Base-by-base conservation (phyloP, 2,797 vertebrate species). In the Coregonus suidteri region DNA sequence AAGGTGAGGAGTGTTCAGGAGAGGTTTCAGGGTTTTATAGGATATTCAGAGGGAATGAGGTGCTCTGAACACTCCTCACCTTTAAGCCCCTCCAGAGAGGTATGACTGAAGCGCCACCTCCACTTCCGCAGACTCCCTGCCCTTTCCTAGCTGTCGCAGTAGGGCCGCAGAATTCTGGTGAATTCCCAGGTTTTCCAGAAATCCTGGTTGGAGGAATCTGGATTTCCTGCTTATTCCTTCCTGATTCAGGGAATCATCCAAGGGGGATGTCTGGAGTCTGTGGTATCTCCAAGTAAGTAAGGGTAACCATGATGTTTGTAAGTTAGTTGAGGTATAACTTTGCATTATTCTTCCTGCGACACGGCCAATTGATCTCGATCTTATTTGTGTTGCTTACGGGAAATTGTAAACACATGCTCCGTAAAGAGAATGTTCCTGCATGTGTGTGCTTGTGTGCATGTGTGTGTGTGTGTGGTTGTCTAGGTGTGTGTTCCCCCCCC, bases 401-500 rank as follows among this genome's bases (percentile, higher is more conserved):
- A 4, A 18, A 66, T 15, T 18, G 34, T 74, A 47, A 73, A 54
- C 35, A 53, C 20, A 47, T 75, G n/a, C 18, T 25, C 7, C 35
- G 13, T 71, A 47, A 31, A 68, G 6, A 71, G 18, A 15, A 70
- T n/a, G 6, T 16, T 11, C 6, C 4, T 6, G 41, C 37, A 1
- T 71, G 56, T 65, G 37, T 13, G 31, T 73, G 47, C 59, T 37
- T 65, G 37, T 11, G 41, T 73, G 41, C 53, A 15, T 77, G 52
- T 77, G 47, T 52, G 68, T 65, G 30, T 71, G 56, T 16, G 47
- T 79, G 67, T 53, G 47, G 69, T 54, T 56, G 59, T 35, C 68
- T 9, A 31, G 80, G 77, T 81, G 80, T 75, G 74, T 41, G 65
- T 25, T 25, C 25, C 80, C 91, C 91, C 88, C 86, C 82, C 93